Conservation (phyloP, 2,113 vertebrate genomes). For the Motacilla alba region DNA sequence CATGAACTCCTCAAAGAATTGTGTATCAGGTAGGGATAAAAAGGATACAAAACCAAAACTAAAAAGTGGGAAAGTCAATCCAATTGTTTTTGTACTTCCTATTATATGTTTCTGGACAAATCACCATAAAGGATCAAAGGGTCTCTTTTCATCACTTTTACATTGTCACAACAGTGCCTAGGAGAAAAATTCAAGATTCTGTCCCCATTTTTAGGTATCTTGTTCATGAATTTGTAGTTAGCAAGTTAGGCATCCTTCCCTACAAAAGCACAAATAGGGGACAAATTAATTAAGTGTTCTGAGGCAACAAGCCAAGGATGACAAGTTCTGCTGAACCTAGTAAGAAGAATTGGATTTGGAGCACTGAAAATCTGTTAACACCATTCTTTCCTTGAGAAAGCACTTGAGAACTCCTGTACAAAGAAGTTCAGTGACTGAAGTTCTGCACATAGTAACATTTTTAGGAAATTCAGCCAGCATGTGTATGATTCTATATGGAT, state of each 20-base stretch:
- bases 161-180: background rate
- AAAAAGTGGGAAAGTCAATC: background rate
- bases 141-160: background rate
- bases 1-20: background rate
- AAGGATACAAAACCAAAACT: background rate
- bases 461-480: background rate
- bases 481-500: background rate
- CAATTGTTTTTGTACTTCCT: background rate
- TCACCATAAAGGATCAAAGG: background rate
- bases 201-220: background rate
- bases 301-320: background rate
- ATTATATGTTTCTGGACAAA: background rate
- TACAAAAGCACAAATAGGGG: background rate
- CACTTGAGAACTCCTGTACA: background rate
- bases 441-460: background rate
- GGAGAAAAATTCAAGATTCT: conserved; percentile 5
- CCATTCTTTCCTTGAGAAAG: background rate
- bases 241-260: conserved; percentile 12
- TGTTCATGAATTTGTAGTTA: conserved; percentile 20
- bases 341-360: background rate
- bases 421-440: background rate
- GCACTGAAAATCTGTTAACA: background rate
- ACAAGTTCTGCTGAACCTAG: background rate
- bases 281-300: conserved; percentile 40
- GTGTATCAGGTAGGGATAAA: background rate